A percentile compares a stretch with the other conserved stretches of the same genome.
These are phyloP conservation scores for Cettia cetti DNA, from an alignment of 2,113 vertebrate genomes.

Conservation along the genomic window DNA sequence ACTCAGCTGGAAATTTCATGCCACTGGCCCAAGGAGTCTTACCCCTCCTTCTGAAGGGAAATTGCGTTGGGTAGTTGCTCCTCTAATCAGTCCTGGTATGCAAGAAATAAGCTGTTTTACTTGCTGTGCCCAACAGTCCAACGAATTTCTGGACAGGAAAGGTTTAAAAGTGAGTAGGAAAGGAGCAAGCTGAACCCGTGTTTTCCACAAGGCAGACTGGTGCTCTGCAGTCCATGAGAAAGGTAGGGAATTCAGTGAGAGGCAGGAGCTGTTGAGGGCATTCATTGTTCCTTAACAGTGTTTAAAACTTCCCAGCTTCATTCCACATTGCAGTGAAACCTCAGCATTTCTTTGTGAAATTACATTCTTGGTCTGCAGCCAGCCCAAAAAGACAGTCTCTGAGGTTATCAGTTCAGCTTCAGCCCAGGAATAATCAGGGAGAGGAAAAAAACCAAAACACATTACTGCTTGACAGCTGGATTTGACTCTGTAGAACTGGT, in stretches of 20 bases:
- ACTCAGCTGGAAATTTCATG: background rate
- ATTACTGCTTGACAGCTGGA: background rate
- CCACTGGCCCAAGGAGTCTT: background rate
- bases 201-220: background rate
- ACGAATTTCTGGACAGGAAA: background rate
- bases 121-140: background rate
- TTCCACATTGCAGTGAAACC: background rate
- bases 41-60: background rate
- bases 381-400: background rate
- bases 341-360: slow-evolving; percentile 49
- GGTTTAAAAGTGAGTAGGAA: background rate
- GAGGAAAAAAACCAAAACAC: background rate
- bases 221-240: background rate
- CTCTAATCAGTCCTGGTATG: background rate
- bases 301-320: slow-evolving; percentile 4
- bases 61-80: background rate
- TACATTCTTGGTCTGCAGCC: slow-evolving; percentile 35
- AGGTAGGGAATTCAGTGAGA: background rate
- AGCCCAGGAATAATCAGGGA: background rate
- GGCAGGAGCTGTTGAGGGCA: background rate
- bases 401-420: slow-evolving; percentile 52
- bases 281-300: background rate
- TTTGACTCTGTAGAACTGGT: background rate
- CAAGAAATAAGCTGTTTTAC: background rate
- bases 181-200: background rate